Evolutionary conservation across 2,888 invertebrate genomes (phyloP).

Genomic region (Aporophyla lueneburgensis): DNA sequence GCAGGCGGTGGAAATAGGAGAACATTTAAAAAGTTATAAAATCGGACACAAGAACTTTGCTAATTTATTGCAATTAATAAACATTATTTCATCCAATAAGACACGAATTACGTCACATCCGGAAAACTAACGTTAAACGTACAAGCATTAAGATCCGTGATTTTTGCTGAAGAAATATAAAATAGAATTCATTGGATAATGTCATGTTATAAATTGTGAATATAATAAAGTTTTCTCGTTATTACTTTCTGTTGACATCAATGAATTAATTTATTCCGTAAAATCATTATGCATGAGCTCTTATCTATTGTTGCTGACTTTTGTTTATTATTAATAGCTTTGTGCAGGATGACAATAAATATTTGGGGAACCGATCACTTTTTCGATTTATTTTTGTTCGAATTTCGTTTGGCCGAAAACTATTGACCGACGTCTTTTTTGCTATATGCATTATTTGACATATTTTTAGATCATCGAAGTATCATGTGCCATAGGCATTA

Average conservation of each 20-base stretch:
- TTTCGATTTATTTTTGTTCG: too few species aligned
- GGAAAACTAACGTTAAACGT: not conserved
- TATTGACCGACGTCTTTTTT: too few species aligned
- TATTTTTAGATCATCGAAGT: too few species aligned
- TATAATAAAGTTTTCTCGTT: not conserved
- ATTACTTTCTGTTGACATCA: constrained; percentile 18
- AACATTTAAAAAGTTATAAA: not conserved
- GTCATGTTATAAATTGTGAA: constrained; percentile 8
- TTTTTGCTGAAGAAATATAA: constrained; percentile 8
- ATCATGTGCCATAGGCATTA: too few species aligned
- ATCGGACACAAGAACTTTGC: not conserved
- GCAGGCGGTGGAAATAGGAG: not conserved
- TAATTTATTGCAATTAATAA: constrained; percentile 23
- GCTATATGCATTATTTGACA: too few species aligned
- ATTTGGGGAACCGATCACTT: too few species aligned
- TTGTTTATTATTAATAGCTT: too few species aligned
- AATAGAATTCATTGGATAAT: not conserved
- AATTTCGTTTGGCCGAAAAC: too few species aligned
- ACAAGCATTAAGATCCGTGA: constrained; percentile 1
- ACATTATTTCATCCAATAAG: not conserved
- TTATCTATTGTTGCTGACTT: too few species aligned
- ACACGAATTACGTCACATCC: constrained; percentile 6
- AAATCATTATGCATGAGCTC: too few species aligned
- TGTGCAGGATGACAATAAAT: too few species aligned
- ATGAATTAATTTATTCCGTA: too few species aligned